Evolutionary conservation across 1,140 invertebrate genomes (phyloP), one percentile per base, ranked within the genome.

Genomic region (Drosophila auraria): DNA sequence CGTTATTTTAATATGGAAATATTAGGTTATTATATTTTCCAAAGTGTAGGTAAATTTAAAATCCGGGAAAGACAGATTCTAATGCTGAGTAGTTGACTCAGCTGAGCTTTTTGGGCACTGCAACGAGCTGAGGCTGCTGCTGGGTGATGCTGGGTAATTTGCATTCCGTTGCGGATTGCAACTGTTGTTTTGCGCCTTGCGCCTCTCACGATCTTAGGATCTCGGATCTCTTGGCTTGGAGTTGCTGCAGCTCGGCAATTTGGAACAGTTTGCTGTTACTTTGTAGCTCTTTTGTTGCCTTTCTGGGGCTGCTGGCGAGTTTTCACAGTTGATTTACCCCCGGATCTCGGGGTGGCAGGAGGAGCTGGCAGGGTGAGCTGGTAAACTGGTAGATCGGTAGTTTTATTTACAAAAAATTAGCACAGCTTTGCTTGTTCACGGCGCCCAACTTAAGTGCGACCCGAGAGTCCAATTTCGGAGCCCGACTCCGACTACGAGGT

Each of bases 351-450:
- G 54, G 50, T 74, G 56, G 53, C 42, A 65, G 74, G 38, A 59
- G 61, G 61, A 44, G 76, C 53, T 74, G 62, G 45, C 44, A 54
- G 57, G 65, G 51, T 8, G n/a, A 20, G 63, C 36, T 40, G 25
- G 47, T 42, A 23, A n/a, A 33, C 33, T 33, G 17, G 40, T 70
- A 87, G 83, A 87, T 90, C 87, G 83, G 87, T 90, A 90, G 87
- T 90, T 90, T 90, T 90, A 90, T 90, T 90, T 90, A 90, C 87
- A 87, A 90, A 90, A 89, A 90, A 90, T 90, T 90, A 90, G 84
- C 87, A 87, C 87, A 90, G 77, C 84, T 87, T 87, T 87, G 84
- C 84, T 87, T 87, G 84, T 87, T 90, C 83, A 84, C 64, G 51
- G 70, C 54, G 40, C 61, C 53, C 66, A 68, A 60, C 58, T 42